These are phyloP conservation scores for Tenthredo mesomela DNA, from an alignment of 2,888 invertebrate species.

Conservation along the genomic window DNA sequence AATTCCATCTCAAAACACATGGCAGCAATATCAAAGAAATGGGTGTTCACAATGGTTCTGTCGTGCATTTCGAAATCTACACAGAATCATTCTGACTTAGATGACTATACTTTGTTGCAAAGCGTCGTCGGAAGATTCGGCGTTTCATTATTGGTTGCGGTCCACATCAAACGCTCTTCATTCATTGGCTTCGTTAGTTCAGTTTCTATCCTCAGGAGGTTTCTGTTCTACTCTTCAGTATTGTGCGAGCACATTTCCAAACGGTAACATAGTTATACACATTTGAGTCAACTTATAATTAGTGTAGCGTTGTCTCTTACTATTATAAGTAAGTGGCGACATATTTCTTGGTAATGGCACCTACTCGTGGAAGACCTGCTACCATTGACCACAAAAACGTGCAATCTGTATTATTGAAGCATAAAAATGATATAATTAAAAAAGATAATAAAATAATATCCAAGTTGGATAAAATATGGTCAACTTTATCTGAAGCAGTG, in stretches of 20 bases:
- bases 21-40: no score
- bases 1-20: no score
- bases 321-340: no score
- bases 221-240: constrained; percentile 5
- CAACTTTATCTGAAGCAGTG: neutral
- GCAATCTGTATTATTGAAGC: neutral
- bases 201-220: neutral
- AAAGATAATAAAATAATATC: constrained; percentile 15
- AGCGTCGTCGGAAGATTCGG: neutral
- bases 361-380: constrained; percentile 20
- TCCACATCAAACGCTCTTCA: neutral
- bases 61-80: no score
- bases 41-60: no score
- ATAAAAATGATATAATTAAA: neutral
- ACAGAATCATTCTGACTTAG: no score
- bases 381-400: neutral
- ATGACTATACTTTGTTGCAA: no score
- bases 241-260: neutral
- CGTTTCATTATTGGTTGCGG: constrained; percentile 1
- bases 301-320: neutral
- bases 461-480: constrained; percentile 2
- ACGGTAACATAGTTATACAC: neutral
- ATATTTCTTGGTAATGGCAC: neutral
- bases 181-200: neutral
- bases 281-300: neutral